Percentiles rank a stretch among this genome's conserved stretches.
Conservation (phyloP, 2,888 invertebrate species). For the Orthosia incerta region DNA sequence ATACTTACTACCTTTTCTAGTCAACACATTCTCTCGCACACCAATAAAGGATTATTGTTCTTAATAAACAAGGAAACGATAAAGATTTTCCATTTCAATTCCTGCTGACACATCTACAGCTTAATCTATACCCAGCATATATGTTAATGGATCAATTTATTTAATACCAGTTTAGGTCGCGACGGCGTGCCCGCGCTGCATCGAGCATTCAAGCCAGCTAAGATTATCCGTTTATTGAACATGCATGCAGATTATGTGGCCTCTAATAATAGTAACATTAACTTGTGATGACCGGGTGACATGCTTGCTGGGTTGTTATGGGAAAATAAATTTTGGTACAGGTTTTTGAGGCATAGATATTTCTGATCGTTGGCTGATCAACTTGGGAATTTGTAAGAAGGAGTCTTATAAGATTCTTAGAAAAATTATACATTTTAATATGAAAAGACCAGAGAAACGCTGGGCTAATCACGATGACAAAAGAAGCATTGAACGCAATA, state of each 20-base stretch:
- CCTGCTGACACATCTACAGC: conserved; percentile 32
- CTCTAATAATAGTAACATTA: conserved; percentile 62
- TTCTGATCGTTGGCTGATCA: background rate
- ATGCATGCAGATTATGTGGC: conserved; percentile 67
- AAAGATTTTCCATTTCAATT: conserved; percentile 1
- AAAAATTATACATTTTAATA: too few species aligned
- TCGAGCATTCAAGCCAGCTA: conserved; percentile 47
- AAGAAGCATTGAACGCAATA: too few species aligned
- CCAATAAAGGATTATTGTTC: background rate
- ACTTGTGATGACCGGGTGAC: conserved; percentile 55
- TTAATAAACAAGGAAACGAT: conserved; percentile 4
- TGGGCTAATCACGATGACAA: too few species aligned
- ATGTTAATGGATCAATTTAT: conserved; percentile 71
- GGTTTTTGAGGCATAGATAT: background rate
- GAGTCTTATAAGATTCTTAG: background rate
- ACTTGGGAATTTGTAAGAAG: too few species aligned
- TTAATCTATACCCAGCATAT: conserved; percentile 54
- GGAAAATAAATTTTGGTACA: background rate
- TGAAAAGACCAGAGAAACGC: too few species aligned
- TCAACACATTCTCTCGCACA: too few species aligned
- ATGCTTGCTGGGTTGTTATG: conserved; percentile 38
- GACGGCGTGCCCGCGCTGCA: conserved; percentile 49
- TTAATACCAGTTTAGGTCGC: conserved; percentile 69
- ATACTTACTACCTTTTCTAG: background rate
- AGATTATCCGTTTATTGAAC: conserved; percentile 67